These are phyloP conservation scores for Sula dactylatra DNA, from an alignment of 2,113 vertebrate genomes.

Conservation along the genomic window DNA sequence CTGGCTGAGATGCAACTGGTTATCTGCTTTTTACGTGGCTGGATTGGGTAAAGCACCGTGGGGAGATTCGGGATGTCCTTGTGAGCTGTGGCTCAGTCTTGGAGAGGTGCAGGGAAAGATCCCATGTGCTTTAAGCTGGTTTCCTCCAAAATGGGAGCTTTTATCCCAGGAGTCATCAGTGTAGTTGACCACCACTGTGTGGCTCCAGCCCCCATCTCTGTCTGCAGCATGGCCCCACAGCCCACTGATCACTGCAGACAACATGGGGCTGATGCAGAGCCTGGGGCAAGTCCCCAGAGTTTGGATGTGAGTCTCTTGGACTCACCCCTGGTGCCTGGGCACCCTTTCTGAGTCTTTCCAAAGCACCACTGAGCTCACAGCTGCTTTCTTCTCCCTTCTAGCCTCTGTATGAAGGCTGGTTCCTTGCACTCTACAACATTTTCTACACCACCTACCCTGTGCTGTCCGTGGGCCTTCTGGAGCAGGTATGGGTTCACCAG, in stretches of 20 bases:
- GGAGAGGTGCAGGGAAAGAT: background rate
- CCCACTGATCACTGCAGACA: background rate
- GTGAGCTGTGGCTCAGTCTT: background rate
- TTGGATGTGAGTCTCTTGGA: background rate
- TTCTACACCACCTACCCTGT: conserved; percentile 80
- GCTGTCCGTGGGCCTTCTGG: conserved; percentile 82
- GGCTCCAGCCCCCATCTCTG: background rate
- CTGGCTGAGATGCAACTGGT: background rate
- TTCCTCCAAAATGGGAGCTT: background rate
- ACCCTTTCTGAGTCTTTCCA: background rate
- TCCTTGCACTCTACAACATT: conserved; percentile 85
- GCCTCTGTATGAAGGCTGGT: conserved; percentile 90
- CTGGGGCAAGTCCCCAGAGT: background rate
- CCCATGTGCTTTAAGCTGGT: fast-evolving
- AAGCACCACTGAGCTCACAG: background rate
- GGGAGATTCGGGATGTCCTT: background rate
- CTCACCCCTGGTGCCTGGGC: too few relatives aligned
- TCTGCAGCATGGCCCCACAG: background rate
- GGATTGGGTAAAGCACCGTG: background rate
- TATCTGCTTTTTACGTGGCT: background rate
- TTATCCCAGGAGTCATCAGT: background rate
- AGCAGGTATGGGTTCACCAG: conserved; percentile 79
- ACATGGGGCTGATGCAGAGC: background rate
- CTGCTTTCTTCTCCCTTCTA: conserved; percentile 43
- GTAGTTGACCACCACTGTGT: background rate